A percentile compares a stretch with the other conserved stretches of the same genome.
These are phyloP conservation scores for Sphaerophoria taeniata DNA, from an alignment of 2,888 invertebrate species.

Conservation along the genomic window DNA sequence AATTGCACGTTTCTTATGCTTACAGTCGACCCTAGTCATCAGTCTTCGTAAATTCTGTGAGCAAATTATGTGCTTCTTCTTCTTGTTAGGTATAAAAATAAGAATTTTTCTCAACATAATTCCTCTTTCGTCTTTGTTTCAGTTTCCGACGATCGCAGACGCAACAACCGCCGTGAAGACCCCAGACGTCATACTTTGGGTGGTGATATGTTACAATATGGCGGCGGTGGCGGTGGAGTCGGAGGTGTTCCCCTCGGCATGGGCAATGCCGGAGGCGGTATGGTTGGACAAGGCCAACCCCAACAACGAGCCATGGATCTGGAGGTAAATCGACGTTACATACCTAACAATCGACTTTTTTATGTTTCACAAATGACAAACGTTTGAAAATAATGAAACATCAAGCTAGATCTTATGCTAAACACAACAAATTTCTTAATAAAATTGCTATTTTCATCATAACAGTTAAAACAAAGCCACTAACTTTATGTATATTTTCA, in stretches of 20 bases:
- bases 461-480: background rate
- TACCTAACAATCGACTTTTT: slow-evolving; percentile 63
- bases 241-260: slow-evolving; percentile 78
- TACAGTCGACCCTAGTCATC: too few species aligned
- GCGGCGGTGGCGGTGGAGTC: slow-evolving; percentile 77
- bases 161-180: slow-evolving; percentile 87
- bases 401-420: slow-evolving; percentile 15
- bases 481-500: slow-evolving; percentile 25
- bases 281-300: slow-evolving; percentile 83
- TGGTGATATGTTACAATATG: slow-evolving; percentile 88
- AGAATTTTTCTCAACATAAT: slow-evolving; percentile 1
- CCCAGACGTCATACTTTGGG: slow-evolving; percentile 92
- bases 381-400: slow-evolving; percentile 46
- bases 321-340: slow-evolving; percentile 85
- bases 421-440: slow-evolving; percentile 31
- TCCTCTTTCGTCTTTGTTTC: slow-evolving; percentile 50
- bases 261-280: slow-evolving; percentile 81
- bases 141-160: slow-evolving; percentile 81
- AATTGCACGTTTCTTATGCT: too few species aligned
- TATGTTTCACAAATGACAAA: slow-evolving; percentile 72
- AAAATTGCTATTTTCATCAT: slow-evolving; percentile 22
- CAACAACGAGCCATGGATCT: slow-evolving; percentile 88
- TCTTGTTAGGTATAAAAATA: too few species aligned
- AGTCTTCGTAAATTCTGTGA: too few species aligned
- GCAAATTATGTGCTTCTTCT: too few species aligned